A percentile compares a stretch with the other conserved stretches of the same genome.
phyloP scores from a whole-genome alignment of 2,888 invertebrate species.

The Globia sparganii region DNA sequence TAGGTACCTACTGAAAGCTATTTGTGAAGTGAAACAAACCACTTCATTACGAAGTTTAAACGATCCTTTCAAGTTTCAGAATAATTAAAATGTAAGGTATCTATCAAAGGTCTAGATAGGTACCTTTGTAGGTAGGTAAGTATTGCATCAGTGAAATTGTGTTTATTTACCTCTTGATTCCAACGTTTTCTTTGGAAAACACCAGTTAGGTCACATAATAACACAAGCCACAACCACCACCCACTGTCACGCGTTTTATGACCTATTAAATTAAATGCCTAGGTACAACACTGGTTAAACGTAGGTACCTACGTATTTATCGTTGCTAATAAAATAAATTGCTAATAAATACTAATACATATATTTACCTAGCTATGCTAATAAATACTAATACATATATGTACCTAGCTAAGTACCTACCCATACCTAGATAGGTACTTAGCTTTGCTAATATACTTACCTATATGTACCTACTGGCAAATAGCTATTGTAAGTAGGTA shows the following conservation, averaged over 20 bases:
- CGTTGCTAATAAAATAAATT: not conserved
- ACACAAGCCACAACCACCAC: conserved; percentile 1
- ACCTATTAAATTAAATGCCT: conserved; percentile 27
- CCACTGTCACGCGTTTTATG: conserved; percentile 35
- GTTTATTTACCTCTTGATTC: conserved; percentile 27
- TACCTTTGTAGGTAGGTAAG: not conserved
- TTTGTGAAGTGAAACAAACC: conserved; percentile 40
- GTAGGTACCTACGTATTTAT: not conserved
- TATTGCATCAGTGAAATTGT: not conserved
- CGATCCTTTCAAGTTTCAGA: not conserved
- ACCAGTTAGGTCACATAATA: conserved; percentile 14
- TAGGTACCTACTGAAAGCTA: conserved; percentile 13
- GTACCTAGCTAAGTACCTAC: not conserved
- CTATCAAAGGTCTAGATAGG: not conserved
- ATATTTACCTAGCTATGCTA: not conserved
- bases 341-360: not conserved
- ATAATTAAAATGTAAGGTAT: not conserved
- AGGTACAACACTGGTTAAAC: conserved; percentile 2
- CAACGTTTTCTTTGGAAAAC: conserved; percentile 12
- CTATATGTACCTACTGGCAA: not conserved
- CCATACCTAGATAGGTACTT: not conserved
- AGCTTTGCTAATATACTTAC: not conserved
- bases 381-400: not conserved
- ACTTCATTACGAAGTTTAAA: conserved; percentile 16
- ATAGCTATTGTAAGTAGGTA: not conserved